Base-by-base conservation (phyloP, 2,113 vertebrate species). In the Carettochelys insculpta region DNA sequence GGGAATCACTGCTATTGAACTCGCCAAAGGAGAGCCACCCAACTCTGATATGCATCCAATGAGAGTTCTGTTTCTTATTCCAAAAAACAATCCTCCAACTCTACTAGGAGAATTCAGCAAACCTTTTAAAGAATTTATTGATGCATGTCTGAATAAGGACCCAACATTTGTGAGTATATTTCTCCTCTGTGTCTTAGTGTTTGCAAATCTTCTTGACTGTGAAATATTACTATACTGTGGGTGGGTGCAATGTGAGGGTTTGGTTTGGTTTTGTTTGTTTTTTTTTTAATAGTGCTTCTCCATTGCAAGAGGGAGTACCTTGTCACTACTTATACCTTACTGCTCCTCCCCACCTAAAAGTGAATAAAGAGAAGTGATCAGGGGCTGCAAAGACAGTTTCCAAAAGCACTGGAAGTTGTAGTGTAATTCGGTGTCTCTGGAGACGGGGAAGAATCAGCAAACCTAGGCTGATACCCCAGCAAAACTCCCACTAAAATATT, bases 41-140 rank as follows among this genome's bases (percentile, higher is more conserved):
- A 99, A 99, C 97, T 99, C 98, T 0, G 99, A 99, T 78, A 98
- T 99, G 98, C 99, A 99, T 47, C 99, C 99, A 0, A 99, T 99
- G 99, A 97, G 98, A 93, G 99, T 99, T 24, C 98, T 99, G 38
- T 99, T 99, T 95, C 98, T 99, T 95, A 99, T 99, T 96, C 99
- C 99, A 0, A 99, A 99, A 96, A 99, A 98, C 85, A 98, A 98
- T 54, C 98, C 99, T 41, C 99, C 99, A 0, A 98, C 98, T 77
- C 97, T 99, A 93, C 93, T 90, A 38, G 99, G 98, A 90, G 98
- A 99, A 4, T 99, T 99, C 97, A 98, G 98, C 94, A 99, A 98
- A 97, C 98, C 98, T 95, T 99, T 99, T 92, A 99, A 99, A 92
- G 98, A 99, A 83, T 99, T 99, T 97, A 98, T 99, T 17, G 99